phyloP scores from a whole-genome alignment of 2,888 invertebrate species.

The Clanis bilineata region DNA sequence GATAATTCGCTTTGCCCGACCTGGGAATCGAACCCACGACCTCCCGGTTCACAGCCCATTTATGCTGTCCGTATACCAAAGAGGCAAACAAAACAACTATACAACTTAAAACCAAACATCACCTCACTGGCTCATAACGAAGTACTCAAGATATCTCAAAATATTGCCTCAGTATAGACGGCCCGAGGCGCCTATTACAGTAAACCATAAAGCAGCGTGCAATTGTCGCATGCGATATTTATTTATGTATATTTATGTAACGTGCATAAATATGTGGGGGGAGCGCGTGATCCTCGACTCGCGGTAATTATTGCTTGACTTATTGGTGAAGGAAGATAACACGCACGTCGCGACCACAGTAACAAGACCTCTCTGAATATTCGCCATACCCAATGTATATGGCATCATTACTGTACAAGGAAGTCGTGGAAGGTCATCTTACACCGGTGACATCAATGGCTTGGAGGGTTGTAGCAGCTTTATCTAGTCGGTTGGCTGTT shows the following conservation, averaged over 20 bases:
- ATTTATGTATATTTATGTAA: slow-evolving; percentile 67
- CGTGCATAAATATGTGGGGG: slow-evolving; percentile 72
- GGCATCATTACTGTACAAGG: slow-evolving; percentile 19
- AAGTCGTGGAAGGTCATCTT: slow-evolving; percentile 39
- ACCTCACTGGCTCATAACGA: slow-evolving; percentile 15
- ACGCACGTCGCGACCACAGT: slow-evolving; percentile 62
- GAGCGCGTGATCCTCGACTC: slow-evolving; percentile 67
- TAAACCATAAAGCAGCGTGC: slow-evolving; percentile 53
- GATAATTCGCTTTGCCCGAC: too few relatives aligned
- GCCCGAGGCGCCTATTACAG: slow-evolving; percentile 56
- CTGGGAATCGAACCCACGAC: too few relatives aligned
- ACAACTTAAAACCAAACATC: neutral
- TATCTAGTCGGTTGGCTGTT: slow-evolving; percentile 73
- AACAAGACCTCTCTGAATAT: slow-evolving; percentile 38
- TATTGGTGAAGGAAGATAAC: slow-evolving; percentile 79
- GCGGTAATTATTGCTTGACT: slow-evolving; percentile 81
- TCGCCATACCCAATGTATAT: slow-evolving; percentile 20
- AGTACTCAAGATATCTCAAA: slow-evolving; percentile 34
- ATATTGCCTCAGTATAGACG: slow-evolving; percentile 35
- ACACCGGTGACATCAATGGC: slow-evolving; percentile 54
- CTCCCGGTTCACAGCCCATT: too few relatives aligned
- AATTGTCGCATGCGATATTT: slow-evolving; percentile 64
- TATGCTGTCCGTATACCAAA: neutral
- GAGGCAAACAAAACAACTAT: neutral
- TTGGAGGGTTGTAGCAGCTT: slow-evolving; percentile 69